Conservation (phyloP, 2,888 invertebrate genomes). For the Cryptus armator region DNA sequence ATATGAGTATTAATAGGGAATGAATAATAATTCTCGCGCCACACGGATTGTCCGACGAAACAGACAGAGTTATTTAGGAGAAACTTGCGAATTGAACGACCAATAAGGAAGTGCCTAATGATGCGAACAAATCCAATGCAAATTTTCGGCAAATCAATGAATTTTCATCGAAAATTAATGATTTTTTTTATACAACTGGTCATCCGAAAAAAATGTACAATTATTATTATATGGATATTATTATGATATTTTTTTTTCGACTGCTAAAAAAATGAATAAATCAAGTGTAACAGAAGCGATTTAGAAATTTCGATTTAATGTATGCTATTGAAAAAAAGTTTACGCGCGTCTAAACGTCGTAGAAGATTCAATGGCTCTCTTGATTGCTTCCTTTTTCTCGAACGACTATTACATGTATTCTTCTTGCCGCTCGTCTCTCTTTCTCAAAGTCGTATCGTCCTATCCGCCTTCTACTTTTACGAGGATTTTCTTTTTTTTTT, state of each 20-base stretch:
- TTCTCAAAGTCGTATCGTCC: conserved; percentile 44
- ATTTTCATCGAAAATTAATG: too few species aligned
- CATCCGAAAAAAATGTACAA: too few species aligned
- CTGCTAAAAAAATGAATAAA: conserved; percentile 3
- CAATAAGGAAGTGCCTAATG: too few species aligned
- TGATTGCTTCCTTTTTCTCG: conserved; percentile 68
- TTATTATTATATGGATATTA: too few species aligned
- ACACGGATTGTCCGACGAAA: background rate
- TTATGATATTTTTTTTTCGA: background rate
- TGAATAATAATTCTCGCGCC: background rate
- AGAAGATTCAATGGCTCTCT: conserved; percentile 68
- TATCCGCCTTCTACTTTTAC: conserved; percentile 50
- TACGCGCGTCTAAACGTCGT: conserved; percentile 38
- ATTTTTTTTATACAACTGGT: too few species aligned
- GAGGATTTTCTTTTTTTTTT: conserved; percentile 27
- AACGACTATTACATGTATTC: conserved; percentile 26
- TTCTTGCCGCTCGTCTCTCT: conserved; percentile 40
- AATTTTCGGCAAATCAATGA: too few species aligned
- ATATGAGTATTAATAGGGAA: conserved; percentile 9
- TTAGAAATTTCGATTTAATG: conserved; percentile 33
- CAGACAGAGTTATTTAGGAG: background rate
- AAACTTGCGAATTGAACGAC: too few species aligned
- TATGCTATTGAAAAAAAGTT: conserved; percentile 54
- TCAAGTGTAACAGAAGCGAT: conserved; percentile 9
- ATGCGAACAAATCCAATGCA: too few species aligned